Evolutionary conservation across 2,797 vertebrate species (phyloP).

Genomic region (Fundulus diaphanus): DNA sequence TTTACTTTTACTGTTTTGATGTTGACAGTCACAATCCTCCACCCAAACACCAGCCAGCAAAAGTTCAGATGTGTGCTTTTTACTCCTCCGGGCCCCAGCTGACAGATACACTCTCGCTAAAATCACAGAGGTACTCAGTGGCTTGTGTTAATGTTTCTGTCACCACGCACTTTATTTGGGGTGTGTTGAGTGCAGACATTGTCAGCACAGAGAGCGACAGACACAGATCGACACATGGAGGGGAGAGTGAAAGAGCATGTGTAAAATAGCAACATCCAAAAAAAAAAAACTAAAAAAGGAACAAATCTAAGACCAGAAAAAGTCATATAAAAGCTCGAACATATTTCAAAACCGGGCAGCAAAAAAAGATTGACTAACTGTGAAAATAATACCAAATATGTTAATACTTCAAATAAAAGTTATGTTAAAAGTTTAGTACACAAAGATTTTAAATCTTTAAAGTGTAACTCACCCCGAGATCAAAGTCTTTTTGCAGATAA

Average conservation of each 20-base stretch:
- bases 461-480: no score
- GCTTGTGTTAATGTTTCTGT: conserved; percentile 76
- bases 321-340: conserved; percentile 21
- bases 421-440: conserved; percentile 6
- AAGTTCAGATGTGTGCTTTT: conserved; percentile 72
- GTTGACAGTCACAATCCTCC: conserved; percentile 72
- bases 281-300: conserved; percentile 24
- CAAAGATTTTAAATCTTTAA: not conserved
- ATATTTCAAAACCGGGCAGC: no score
- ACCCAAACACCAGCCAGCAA: conserved; percentile 58
- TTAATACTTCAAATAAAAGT: conserved; percentile 30
- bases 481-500: no score
- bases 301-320: conserved; percentile 29
- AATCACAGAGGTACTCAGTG: conserved; percentile 71
- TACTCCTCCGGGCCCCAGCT: conserved; percentile 59
- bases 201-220: conserved; percentile 64
- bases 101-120: conserved; percentile 63
- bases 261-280: conserved; percentile 28
- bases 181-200: conserved; percentile 66
- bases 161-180: conserved; percentile 69
- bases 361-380: not conserved
- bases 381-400: conserved; percentile 20
- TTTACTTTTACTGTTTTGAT: conserved; percentile 73
- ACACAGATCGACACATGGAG: conserved; percentile 23
- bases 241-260: not conserved